Evolutionary conservation across 2,888 invertebrate species (phyloP), one percentile per base, ranked within the genome.

Genomic region (Synergus laeviventris): DNA sequence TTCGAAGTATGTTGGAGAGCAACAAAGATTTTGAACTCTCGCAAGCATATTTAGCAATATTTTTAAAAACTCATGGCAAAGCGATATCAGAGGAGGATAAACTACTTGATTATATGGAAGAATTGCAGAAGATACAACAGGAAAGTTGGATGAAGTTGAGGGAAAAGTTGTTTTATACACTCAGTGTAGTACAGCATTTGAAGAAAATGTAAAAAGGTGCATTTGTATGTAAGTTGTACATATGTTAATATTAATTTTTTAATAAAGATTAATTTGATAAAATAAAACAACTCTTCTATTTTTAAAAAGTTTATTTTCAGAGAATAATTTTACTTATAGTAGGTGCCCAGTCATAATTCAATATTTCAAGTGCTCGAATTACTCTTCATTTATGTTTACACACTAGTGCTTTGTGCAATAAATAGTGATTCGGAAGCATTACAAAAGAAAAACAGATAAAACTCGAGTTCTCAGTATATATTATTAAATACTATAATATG

Each of bases 11-110:
- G 92, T 92, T 99, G 54, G 92, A 93, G 82, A 94, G 94, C 2
- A 96, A 96, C 86, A 93, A 90, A 80, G 94, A 98, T 91, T 99
- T 97, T 91, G 99, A 99, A 92, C 91, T 98, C 76, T 95, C 95
- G 0, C 97, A 98, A 89, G 95, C 98, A 0, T 99, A 98, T 91
- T 92, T 99, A 78, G 95, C 95, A 64, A 92, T 98, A 62, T 98
- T 97, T 91, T 91, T 99, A 45, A 98, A 98, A 91, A 93, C 94
- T 56, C 96, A 97, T 87, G 94, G 95, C 0, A 92, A 92, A 78
- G 87, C 92, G 7, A 92, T 96, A 74, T 92, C 93, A 0, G 91
- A 93, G 73, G 92, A 92, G 56, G 90, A 92, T 54, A 91, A 92
- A 59, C 91, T 96, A 64, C 91, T 93, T 31, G 89, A 92, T 38